phyloP scores from a whole-genome alignment of 1,140 invertebrate species.

The Lasaia peninsularis region DNA sequence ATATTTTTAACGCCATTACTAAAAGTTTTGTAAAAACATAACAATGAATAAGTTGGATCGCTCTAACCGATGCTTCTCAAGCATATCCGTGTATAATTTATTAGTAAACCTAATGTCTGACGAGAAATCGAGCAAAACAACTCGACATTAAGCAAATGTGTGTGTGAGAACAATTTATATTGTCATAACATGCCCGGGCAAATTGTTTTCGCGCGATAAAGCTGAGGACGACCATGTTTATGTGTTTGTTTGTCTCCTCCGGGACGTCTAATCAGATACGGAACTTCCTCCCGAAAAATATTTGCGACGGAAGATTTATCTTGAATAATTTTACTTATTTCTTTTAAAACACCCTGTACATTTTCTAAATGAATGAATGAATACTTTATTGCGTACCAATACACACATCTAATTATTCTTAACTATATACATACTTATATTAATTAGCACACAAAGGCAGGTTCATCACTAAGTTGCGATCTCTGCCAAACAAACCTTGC shows the following conservation, averaged over 20 bases:
- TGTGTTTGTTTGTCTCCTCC: constrained; percentile 8
- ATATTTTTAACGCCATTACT: too few relatives aligned
- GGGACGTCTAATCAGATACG: constrained; percentile 4
- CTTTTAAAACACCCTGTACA: background rate
- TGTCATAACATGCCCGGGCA: constrained; percentile 9
- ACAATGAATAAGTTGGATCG: too few relatives aligned
- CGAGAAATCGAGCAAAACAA: constrained; percentile 8
- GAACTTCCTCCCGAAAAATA: background rate
- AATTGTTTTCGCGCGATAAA: constrained; percentile 13
- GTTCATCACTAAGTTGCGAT: too few relatives aligned
- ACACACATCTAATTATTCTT: too few relatives aligned
- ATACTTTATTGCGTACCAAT: too few relatives aligned
- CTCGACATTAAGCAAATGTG: constrained; percentile 10
- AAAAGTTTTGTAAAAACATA: too few relatives aligned
- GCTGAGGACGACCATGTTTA: constrained; percentile 9
- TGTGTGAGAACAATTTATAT: constrained; percentile 4
- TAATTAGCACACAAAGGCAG: too few relatives aligned
- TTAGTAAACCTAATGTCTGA: constrained; percentile 6
- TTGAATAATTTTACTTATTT: background rate
- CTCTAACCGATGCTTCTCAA: too few relatives aligned
- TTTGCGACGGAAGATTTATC: background rate
- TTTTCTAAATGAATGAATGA: background rate
- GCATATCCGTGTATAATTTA: background rate
- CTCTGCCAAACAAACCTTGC: too few relatives aligned
- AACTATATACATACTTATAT: too few relatives aligned